Evolutionary conservation across 2,888 invertebrate genomes (phyloP).

Genomic region (Chalcis sispes): DNA sequence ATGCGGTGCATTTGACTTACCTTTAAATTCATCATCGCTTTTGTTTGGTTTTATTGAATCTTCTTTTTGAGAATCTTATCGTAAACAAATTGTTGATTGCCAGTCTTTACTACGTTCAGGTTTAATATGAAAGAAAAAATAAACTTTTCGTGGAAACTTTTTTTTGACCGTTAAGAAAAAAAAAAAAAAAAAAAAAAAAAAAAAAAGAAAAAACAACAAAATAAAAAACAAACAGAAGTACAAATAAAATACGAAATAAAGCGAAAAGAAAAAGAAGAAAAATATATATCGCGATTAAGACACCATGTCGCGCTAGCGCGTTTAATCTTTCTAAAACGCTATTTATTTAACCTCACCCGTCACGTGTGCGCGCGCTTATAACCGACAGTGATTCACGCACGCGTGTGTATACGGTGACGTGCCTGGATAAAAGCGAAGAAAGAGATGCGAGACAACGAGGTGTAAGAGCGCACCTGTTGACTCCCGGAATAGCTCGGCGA

Average conservation of each 20-base stretch:
- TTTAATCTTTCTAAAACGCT: no score
- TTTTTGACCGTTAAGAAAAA: background rate
- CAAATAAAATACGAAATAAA: no score
- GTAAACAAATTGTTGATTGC: background rate
- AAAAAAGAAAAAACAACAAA: background rate
- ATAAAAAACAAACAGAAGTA: no score
- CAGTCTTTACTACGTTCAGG: no score
- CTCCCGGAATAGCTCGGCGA: conserved; percentile 74
- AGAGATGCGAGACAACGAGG: conserved; percentile 10
- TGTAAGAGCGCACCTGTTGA: conserved; percentile 71
- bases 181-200: background rate
- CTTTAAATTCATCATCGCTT: conserved; percentile 38
- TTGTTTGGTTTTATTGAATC: background rate
- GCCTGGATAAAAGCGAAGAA: no score
- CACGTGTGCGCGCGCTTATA: no score
- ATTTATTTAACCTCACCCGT: no score
- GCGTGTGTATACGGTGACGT: background rate
- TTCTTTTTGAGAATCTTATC: background rate
- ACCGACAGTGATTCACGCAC: background rate
- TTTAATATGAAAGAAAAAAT: no score
- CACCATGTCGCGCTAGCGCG: no score
- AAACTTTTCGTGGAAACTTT: background rate
- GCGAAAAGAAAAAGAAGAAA: no score
- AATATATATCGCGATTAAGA: no score
- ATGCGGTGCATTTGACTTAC: background rate